These are phyloP conservation scores for Capitulum mitella DNA, from an alignment of 2,888 invertebrate genomes.

Conservation along the genomic window DNA sequence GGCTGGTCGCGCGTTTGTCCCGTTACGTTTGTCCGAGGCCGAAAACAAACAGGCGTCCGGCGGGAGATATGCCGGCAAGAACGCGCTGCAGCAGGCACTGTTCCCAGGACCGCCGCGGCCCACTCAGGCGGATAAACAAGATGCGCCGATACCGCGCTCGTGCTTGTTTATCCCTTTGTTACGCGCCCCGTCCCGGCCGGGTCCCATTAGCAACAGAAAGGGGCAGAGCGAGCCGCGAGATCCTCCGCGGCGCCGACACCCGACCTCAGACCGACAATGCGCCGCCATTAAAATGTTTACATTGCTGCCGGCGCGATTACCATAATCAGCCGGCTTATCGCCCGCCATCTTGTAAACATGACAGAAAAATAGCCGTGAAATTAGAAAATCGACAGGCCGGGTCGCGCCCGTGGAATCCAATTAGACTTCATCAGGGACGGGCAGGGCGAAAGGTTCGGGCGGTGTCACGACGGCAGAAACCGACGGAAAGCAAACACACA, in stretches of 20 bases:
- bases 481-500: too few relatives aligned
- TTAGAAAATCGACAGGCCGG: constrained; percentile 1
- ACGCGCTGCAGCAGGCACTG: too few relatives aligned
- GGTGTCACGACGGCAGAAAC: not conserved
- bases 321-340: constrained; percentile 16
- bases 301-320: not conserved
- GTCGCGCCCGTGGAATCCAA: not conserved
- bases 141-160: not conserved
- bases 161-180: constrained; percentile 1
- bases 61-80: too few relatives aligned
- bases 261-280: not conserved
- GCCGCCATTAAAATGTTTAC: constrained; percentile 17
- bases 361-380: constrained; percentile 5
- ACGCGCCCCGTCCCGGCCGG: not conserved
- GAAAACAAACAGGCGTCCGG: too few relatives aligned
- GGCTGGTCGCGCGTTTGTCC: too few relatives aligned
- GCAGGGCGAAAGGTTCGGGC: not conserved
- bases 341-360: constrained; percentile 17
- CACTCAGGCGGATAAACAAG: not conserved
- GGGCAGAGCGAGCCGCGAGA: not conserved
- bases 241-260: not conserved
- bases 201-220: not conserved
- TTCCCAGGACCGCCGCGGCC: not conserved
- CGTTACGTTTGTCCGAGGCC: too few relatives aligned
- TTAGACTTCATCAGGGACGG: not conserved